Conservation (phyloP, 2,113 vertebrate genomes). For the Rhabdomys dilectus region DNA sequence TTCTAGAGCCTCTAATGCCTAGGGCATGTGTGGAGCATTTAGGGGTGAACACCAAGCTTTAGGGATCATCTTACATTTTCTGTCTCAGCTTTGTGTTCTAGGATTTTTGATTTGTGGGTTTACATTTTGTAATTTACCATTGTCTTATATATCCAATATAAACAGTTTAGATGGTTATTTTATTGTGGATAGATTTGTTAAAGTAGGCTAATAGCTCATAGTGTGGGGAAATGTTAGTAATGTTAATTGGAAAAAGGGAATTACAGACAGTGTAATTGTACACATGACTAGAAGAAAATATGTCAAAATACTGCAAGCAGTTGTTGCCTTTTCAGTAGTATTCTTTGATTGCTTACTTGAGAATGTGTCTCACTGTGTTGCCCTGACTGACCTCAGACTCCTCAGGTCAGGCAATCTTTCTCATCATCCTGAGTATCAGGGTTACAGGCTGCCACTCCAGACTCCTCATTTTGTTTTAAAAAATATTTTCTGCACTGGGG, state of each 20-base stretch:
- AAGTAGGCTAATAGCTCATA: not conserved
- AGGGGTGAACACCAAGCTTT: not conserved
- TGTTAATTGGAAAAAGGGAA: slow-evolving; percentile 2
- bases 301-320: not conserved
- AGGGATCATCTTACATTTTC: not conserved
- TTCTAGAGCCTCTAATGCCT: not conserved
- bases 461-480: not conserved
- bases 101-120: slow-evolving; percentile 23
- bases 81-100: not conserved
- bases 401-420: not conserved
- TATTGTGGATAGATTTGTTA: not conserved
- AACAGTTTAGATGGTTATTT: slow-evolving; percentile 1
- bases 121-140: not conserved
- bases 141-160: not conserved
- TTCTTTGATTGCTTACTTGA: not conserved
- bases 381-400: not conserved
- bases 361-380: not conserved
- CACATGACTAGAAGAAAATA: slow-evolving; percentile 15
- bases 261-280: not conserved
- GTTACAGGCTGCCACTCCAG: not conserved
- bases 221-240: not conserved
- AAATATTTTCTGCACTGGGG: slow-evolving; percentile 17
- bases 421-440: not conserved
- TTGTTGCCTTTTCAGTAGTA: not conserved
- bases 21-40: not conserved